These are phyloP conservation scores for Drosophila lacteicornis DNA, from an alignment of 1,140 invertebrate genomes.

Conservation along the genomic window DNA sequence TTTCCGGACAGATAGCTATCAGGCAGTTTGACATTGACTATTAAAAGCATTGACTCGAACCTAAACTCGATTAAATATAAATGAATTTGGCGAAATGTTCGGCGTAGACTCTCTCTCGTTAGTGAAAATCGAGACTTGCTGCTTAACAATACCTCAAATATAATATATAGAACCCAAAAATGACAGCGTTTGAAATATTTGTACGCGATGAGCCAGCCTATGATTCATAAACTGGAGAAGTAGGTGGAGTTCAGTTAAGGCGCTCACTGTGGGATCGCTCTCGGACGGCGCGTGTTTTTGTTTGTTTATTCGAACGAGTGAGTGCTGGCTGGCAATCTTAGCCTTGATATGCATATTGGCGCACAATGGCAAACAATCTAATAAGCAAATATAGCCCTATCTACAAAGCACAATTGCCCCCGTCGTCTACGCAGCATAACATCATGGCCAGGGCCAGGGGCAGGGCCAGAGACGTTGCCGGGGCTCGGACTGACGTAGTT, in stretches of 20 bases:
- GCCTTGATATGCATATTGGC: slow-evolving; percentile 77
- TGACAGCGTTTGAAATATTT: too few species aligned
- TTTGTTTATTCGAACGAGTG: slow-evolving; percentile 28
- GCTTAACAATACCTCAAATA: too few species aligned
- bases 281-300: slow-evolving; percentile 41
- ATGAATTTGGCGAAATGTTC: too few species aligned
- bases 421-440: slow-evolving; percentile 25
- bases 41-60: too few species aligned
- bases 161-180: too few species aligned
- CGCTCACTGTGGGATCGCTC: slow-evolving; percentile 2
- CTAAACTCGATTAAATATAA: too few species aligned
- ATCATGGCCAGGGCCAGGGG: slow-evolving; percentile 7
- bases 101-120: too few species aligned
- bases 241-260: not conserved
- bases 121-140: too few species aligned
- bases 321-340: slow-evolving; percentile 52
- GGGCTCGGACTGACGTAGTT: not conserved
- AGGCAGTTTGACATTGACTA: too few species aligned
- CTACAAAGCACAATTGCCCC: slow-evolving; percentile 37
- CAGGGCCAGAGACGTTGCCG: slow-evolving; percentile 11
- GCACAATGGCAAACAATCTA: slow-evolving; percentile 68
- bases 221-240: too few species aligned
- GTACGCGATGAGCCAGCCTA: too few species aligned
- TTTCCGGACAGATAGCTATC: too few species aligned
- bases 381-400: slow-evolving; percentile 36